Evolutionary conservation across 2,113 vertebrate genomes (phyloP).

Genomic region (Lichenostomus cassidix): DNA sequence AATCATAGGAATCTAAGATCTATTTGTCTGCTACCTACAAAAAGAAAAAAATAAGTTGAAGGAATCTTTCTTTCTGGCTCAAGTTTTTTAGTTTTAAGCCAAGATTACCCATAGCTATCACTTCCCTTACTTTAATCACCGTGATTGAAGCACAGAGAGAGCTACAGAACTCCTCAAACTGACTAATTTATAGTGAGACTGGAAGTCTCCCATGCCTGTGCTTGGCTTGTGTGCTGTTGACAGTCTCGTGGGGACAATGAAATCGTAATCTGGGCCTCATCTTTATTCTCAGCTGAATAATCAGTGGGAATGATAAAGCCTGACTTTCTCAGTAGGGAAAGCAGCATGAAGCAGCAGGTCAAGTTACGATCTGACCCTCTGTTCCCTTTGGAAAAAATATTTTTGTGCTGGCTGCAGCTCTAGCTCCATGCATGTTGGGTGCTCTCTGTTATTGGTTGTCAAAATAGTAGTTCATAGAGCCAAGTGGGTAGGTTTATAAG

Average conservation of each 20-base stretch:
- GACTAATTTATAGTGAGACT: background rate
- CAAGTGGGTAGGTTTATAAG: background rate
- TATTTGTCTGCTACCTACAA: background rate
- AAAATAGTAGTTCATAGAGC: background rate
- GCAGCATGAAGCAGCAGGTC: constrained; percentile 39
- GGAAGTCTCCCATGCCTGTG: background rate
- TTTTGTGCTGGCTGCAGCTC: background rate
- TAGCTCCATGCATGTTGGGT: background rate
- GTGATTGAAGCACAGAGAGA: background rate
- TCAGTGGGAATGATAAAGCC: constrained; percentile 23
- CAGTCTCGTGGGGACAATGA: background rate
- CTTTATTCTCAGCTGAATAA: constrained; percentile 48
- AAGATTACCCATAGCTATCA: background rate
- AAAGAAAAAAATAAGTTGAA: background rate
- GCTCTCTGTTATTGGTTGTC: background rate
- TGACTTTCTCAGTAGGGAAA: constrained; percentile 11
- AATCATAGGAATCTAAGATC: background rate
- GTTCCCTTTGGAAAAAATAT: constrained; percentile 33
- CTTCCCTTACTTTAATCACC: background rate
- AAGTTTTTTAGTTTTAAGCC: background rate
- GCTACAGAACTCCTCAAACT: background rate
- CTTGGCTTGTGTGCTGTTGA: background rate
- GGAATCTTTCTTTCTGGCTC: background rate
- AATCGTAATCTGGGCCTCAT: background rate
- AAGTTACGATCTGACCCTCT: constrained; percentile 35